A percentile compares a stretch with the other conserved stretches of the same genome.
Evolutionary conservation across 2,888 invertebrate genomes (phyloP).

Genomic region (Sericinus montela): DNA sequence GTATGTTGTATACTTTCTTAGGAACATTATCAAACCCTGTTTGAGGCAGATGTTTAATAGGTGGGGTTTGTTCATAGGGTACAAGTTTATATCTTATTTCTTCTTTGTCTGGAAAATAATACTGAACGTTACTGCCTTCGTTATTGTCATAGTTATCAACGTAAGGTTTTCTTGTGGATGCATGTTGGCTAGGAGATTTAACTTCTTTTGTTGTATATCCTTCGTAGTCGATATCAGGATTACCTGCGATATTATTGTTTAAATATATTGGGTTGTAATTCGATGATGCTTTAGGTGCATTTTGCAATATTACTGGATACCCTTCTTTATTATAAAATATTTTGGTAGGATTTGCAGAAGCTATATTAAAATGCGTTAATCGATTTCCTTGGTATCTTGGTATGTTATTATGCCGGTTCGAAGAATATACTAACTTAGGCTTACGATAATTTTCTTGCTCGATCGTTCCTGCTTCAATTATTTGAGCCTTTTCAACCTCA

Average conservation of each 20-base stretch:
- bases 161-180: constrained; percentile 49
- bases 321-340: constrained; percentile 54
- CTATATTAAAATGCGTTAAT: constrained; percentile 67
- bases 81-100: constrained; percentile 62
- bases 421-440: constrained; percentile 52
- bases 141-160: constrained; percentile 47
- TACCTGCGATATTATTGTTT: constrained; percentile 35
- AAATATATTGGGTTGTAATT: constrained; percentile 46
- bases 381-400: constrained; percentile 72
- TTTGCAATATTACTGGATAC: constrained; percentile 42
- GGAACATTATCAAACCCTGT: constrained; percentile 32
- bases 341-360: constrained; percentile 67
- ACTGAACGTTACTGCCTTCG: constrained; percentile 48
- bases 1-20: constrained; percentile 41
- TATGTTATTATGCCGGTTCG: constrained; percentile 49
- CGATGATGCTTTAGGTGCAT: constrained; percentile 36
- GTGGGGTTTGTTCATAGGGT: constrained; percentile 74
- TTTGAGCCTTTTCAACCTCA: constrained; percentile 66
- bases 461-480: constrained; percentile 48
- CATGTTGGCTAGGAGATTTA: constrained; percentile 41
- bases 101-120: constrained; percentile 60
- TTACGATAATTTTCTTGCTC: constrained; percentile 40
- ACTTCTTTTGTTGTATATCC: constrained; percentile 45
- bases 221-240: constrained; percentile 41
- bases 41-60: constrained; percentile 40